Conservation (phyloP, 2,113 vertebrate genomes). For the Hemiprocne comata region DNA sequence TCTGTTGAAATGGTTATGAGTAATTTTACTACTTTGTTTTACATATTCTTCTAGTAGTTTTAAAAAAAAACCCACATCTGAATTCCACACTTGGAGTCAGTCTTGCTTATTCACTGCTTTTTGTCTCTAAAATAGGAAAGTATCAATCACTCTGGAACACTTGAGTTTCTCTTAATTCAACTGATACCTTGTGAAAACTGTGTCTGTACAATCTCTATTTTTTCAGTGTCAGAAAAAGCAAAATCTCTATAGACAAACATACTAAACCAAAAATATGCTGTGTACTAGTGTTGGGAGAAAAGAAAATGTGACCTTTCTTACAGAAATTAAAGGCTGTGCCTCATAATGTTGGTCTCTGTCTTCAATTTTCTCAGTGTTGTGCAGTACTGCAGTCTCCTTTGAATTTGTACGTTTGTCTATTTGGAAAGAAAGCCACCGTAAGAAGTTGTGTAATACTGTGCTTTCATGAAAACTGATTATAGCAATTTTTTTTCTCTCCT, state of each 20-base stretch:
- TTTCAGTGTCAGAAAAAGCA: not conserved
- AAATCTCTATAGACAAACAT: not conserved
- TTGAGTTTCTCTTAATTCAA: not conserved
- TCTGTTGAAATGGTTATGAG: not conserved
- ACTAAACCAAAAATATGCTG: not conserved
- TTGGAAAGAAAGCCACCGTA: not conserved
- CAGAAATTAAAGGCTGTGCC: not conserved
- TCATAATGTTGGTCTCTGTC: not conserved
- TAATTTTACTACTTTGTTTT: not conserved
- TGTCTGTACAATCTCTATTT: not conserved
- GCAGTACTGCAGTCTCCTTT: not conserved
- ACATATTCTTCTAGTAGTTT: not conserved
- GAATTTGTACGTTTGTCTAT: not conserved
- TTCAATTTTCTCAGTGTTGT: conserved; percentile 29
- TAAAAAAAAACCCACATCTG: not conserved
- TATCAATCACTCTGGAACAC: not conserved
- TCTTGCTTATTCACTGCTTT: not conserved
- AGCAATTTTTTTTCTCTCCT: not conserved
- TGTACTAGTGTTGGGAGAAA: not conserved
- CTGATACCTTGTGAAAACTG: not conserved
- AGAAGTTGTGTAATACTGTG: not conserved
- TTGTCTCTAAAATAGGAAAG: not conserved
- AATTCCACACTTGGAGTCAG: not conserved
- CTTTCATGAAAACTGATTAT: not conserved
- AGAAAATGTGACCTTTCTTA: not conserved